Percentiles rank a stretch among this genome's conserved stretches.
These are phyloP conservation scores for Epizoanthus ramosus DNA, from an alignment of 92 coral and sea anemone genomes.

Conservation along the genomic window DNA sequence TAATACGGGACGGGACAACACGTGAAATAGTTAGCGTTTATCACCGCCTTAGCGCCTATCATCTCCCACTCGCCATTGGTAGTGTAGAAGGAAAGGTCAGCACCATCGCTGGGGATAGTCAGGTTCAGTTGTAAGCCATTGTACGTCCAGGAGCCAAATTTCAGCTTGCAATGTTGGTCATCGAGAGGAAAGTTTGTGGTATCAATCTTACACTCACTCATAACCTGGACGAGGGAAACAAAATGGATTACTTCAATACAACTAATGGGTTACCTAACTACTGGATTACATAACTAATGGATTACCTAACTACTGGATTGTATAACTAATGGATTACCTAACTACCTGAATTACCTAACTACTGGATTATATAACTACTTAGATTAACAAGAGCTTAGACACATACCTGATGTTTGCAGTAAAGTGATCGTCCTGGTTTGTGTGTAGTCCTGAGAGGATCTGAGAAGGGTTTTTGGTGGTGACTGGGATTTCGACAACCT, in stretches of 20 bases:
- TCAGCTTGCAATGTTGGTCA: conserved; percentile 66
- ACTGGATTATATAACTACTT: too few species aligned
- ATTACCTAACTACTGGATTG: too few species aligned
- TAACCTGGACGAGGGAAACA: conserved; percentile 19
- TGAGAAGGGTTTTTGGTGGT: too few species aligned
- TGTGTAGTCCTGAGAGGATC: too few species aligned
- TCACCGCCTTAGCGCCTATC: conserved; percentile 50
- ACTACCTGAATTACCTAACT: too few species aligned
- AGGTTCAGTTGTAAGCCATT: conserved; percentile 68
- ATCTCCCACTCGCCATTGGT: conserved; percentile 82
- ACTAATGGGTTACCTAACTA: too few species aligned
- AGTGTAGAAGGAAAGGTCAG: conserved; percentile 70
- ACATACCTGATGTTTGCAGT: too few species aligned
- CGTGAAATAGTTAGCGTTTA: conserved; percentile 47
- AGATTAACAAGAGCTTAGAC: too few species aligned
- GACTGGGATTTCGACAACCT: too few species aligned
- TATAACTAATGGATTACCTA: too few species aligned
- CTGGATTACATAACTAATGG: too few species aligned
- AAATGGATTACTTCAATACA: background rate
- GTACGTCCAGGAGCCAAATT: conserved; percentile 82
- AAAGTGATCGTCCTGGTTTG: too few species aligned
- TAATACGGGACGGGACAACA: conserved; percentile 62
- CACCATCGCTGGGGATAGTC: conserved; percentile 53
- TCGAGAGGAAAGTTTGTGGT: conserved; percentile 82
- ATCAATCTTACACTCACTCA: conserved; percentile 80